phyloP scores from a whole-genome alignment of 2,888 invertebrate genomes.

The Apamea sordens region DNA sequence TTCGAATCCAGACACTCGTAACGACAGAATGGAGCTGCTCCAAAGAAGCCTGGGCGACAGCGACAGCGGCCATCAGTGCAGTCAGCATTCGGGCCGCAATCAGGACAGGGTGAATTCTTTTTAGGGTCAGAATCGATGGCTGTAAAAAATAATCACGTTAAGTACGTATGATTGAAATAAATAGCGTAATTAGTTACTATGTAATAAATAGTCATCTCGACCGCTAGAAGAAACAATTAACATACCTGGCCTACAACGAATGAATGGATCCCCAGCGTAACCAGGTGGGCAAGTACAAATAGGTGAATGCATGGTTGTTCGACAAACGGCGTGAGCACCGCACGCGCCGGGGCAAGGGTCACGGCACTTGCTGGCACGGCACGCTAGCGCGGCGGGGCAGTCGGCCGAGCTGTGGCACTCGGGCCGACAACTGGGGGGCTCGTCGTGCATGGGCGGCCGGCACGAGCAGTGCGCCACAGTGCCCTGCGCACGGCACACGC shows the following conservation, averaged over 20 bases:
- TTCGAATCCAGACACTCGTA: constrained; percentile 93
- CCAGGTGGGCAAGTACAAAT: constrained; percentile 93
- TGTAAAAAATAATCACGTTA: constrained; percentile 65
- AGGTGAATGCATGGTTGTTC: constrained; percentile 94
- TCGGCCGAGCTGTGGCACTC: constrained; percentile 93
- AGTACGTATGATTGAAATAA: constrained; percentile 9
- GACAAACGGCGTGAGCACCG: constrained; percentile 93
- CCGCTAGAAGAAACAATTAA: neutral
- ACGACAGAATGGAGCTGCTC: constrained; percentile 93
- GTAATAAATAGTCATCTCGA: constrained; percentile 1
- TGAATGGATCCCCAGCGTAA: constrained; percentile 94
- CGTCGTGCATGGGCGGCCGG: constrained; percentile 92
- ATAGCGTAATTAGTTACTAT: neutral
- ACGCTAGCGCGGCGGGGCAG: constrained; percentile 91
- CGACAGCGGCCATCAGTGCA: constrained; percentile 93
- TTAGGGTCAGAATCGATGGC: constrained; percentile 78
- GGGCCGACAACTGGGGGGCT: constrained; percentile 94
- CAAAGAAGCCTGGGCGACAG: constrained; percentile 92
- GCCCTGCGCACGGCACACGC: constrained; percentile 92
- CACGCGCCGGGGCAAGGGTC: constrained; percentile 95
- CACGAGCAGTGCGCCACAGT: constrained; percentile 93
- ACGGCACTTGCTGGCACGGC: constrained; percentile 92
- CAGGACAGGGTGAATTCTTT: constrained; percentile 90
- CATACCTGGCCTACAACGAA: constrained; percentile 91
- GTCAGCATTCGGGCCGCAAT: constrained; percentile 94